These are phyloP conservation scores for Leguminivora glycinivorella DNA, from an alignment of 1,140 invertebrate genomes.

Conservation along the genomic window DNA sequence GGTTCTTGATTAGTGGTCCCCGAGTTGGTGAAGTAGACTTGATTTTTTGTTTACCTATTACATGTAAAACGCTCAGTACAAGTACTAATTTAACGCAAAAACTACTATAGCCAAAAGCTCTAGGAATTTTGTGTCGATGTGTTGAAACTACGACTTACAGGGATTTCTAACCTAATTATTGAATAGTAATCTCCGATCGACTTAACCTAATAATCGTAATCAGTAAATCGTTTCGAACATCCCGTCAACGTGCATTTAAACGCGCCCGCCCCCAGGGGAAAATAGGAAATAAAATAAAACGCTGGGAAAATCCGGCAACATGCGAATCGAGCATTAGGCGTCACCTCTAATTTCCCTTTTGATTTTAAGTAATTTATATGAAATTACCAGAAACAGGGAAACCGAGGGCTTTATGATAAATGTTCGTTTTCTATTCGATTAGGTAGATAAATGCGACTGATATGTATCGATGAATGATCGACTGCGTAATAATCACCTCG, in stretches of 20 bases:
- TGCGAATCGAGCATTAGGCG: slow-evolving; percentile 69
- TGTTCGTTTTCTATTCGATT: slow-evolving; percentile 66
- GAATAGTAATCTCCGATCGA: background rate
- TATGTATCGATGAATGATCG: slow-evolving; percentile 60
- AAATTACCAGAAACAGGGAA: slow-evolving; percentile 57
- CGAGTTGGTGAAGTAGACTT: too few species aligned
- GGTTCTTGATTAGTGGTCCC: too few species aligned
- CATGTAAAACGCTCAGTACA: too few species aligned
- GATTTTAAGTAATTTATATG: slow-evolving; percentile 75
- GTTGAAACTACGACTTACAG: too few species aligned
- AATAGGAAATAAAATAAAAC: slow-evolving; percentile 65
- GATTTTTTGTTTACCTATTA: too few species aligned
- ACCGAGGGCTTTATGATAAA: slow-evolving; percentile 56
- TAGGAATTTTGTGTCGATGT: too few species aligned
- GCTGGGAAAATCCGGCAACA: slow-evolving; percentile 56
- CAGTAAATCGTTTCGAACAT: slow-evolving; percentile 3
- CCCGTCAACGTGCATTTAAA: slow-evolving; percentile 67
- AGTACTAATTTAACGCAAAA: too few species aligned
- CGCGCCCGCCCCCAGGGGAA: slow-evolving; percentile 57
- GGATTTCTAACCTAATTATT: background rate
- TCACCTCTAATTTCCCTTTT: slow-evolving; percentile 63
- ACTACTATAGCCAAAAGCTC: too few species aligned
- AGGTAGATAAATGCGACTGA: slow-evolving; percentile 55
- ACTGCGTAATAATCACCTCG: slow-evolving; percentile 43
- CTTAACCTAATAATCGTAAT: slow-evolving; percentile 14